Base-by-base conservation (phyloP, 1,140 invertebrate genomes). In the Amphibalanus amphitrite region DNA sequence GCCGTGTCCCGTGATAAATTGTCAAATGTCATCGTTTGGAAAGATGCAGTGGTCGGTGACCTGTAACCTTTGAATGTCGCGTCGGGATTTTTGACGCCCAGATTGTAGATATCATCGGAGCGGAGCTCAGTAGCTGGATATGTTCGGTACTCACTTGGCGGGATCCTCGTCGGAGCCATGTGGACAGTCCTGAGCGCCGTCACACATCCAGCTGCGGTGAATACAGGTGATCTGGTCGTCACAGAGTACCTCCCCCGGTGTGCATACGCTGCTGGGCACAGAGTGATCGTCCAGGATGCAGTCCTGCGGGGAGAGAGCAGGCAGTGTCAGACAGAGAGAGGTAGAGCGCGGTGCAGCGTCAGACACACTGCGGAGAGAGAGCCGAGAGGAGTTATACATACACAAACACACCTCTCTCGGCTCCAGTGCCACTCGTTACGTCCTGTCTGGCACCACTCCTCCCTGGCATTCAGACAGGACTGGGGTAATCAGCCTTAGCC, bases 221-320 rank as follows among this genome's bases (percentile, higher is more conserved):
- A 79, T 76, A 67, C 89, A 91, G 71, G 82, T 72, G 25, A 74
- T 72, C 25, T 67, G 67, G 29, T 59, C 33, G 20, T 29, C 29
- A 59, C 84, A 59, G 69, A 84, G 82, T 73, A 91, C 92, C 74
- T 89, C 85, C 76, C 89, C 85, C 6, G 81, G 80, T 6, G 73
- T 28, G 64, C 72, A 75, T 17, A 59, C 47, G 47, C 47, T 59
- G 47, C 10, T 23, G 10, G 47, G 13, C 1, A 1, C 10, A 1
- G 47, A 59, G 10, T 8, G 47, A 1, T 59, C 47, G 13, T 59
- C 47, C 47, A 59, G 13, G 13, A 3, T 1, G 47, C 47, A 59
- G 47, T 59, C 20, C 47, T 59, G 47, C 20, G 1, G 10, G 20
- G 47, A 8, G 47, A 13, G 20, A 13, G 47, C n/a, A n/a, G n/a